phyloP scores from a whole-genome alignment of 53 echinoderm and acorn worm genomes.

The Paelopatides confundens region DNA sequence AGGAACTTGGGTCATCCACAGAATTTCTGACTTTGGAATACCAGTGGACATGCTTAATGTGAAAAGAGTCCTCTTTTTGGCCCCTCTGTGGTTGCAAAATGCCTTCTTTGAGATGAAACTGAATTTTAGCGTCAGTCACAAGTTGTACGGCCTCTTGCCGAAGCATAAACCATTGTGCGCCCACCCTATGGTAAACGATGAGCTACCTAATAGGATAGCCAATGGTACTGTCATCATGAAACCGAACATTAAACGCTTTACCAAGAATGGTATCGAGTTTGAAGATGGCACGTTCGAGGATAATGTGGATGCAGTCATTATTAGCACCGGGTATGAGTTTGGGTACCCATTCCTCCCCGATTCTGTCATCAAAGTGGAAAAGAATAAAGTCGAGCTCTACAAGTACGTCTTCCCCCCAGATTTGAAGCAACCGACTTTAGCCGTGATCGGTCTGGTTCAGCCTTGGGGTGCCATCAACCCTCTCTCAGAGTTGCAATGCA shows the following conservation, averaged over 20 bases:
- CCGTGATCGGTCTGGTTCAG: conserved; percentile 73
- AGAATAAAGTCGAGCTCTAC: conserved; percentile 71
- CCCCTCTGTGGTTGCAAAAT: conserved; percentile 1
- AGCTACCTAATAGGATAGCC: conserved; percentile 70
- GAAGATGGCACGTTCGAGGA: conserved; percentile 83
- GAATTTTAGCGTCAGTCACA: conserved; percentile 52
- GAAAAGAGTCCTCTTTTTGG: neutral
- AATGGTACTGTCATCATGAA: conserved; percentile 79
- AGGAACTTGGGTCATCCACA: conserved; percentile 75
- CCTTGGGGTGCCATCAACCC: conserved; percentile 74
- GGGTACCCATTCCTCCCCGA: conserved; percentile 83
- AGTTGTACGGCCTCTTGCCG: conserved; percentile 63
- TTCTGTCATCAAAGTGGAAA: conserved; percentile 64
- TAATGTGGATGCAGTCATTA: conserved; percentile 79
- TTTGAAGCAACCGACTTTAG: conserved; percentile 72
- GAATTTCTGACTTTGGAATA: conserved; percentile 57
- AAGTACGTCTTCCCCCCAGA: conserved; percentile 83
- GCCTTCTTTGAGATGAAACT: conserved; percentile 22
- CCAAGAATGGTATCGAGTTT: conserved; percentile 75
- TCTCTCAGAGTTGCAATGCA: conserved; percentile 80
- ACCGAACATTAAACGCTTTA: conserved; percentile 74
- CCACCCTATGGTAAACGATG: conserved; percentile 78
- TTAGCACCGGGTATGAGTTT: conserved; percentile 86
- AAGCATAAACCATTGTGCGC: conserved; percentile 15
- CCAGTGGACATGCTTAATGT: conserved; percentile 60